A percentile compares a stretch with the other conserved stretches of the same genome.
Conservation (phyloP, 1,140 invertebrate species). For the Eriocheir sinensis region DNA sequence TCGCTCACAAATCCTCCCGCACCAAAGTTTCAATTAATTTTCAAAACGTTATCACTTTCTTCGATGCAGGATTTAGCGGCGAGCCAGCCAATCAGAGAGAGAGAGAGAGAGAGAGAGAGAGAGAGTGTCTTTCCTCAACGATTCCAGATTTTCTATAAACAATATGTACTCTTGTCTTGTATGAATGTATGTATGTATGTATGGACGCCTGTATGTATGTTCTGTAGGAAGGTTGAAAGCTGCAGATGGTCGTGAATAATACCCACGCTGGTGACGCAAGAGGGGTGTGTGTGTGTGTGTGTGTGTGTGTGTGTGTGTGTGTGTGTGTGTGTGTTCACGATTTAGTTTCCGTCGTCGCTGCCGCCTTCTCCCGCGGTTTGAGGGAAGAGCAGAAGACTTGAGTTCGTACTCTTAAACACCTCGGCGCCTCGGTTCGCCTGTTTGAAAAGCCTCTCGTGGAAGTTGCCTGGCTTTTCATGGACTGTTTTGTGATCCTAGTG, state of each 20-base stretch:
- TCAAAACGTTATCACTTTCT: background rate
- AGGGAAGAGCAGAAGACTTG: too few relatives aligned
- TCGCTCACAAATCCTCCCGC: conserved; percentile 3
- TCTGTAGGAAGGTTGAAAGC: background rate
- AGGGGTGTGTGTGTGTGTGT: conserved; percentile 1
- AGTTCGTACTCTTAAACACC: too few relatives aligned
- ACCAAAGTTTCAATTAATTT: conserved; percentile 3
- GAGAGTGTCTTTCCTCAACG: too few relatives aligned
- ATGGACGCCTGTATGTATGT: background rate
- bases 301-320: conserved; percentile 27
- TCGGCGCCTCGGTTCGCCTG: too few relatives aligned
- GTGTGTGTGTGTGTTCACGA: background rate
- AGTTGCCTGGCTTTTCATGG: too few relatives aligned
- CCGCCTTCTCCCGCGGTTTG: too few relatives aligned
- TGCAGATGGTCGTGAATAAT: background rate
- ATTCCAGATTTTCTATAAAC: too few relatives aligned
- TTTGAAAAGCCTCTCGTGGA: too few relatives aligned
- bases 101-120: conserved; percentile 22
- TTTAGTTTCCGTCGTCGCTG: too few relatives aligned
- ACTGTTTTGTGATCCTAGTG: too few relatives aligned
- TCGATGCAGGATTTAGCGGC: background rate
- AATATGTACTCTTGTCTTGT: background rate
- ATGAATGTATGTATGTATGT: background rate
- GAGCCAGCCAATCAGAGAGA: background rate
- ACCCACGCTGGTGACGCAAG: background rate